These are phyloP conservation scores for Tachina fera DNA, from an alignment of 2,888 invertebrate species.

Conservation along the genomic window DNA sequence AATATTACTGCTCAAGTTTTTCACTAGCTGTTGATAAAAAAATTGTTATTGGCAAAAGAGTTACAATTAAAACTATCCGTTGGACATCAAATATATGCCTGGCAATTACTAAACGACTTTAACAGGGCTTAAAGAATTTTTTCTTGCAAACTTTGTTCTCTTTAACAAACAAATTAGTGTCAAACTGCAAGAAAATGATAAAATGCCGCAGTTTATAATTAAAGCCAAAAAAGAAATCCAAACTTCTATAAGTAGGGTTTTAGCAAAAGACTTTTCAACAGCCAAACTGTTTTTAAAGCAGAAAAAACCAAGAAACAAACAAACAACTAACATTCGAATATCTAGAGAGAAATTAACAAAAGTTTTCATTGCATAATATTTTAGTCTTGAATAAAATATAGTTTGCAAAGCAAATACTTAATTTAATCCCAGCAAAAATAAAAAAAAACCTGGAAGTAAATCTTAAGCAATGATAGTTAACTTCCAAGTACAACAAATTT, in stretches of 20 bases:
- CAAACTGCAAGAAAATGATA: slow-evolving; percentile 40
- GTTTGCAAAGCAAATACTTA: slow-evolving; percentile 15
- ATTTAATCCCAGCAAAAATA: slow-evolving; percentile 18
- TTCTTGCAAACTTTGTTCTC: neutral
- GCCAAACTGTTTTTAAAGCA: neutral
- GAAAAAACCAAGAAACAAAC: neutral
- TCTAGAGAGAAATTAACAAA: neutral
- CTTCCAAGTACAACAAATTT: too few species aligned
- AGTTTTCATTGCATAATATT: slow-evolving; percentile 4
- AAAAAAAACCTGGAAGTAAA: too few species aligned
- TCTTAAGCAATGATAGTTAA: too few species aligned
- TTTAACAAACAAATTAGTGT: neutral
- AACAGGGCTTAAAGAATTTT: slow-evolving; percentile 14
- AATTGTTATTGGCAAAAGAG: slow-evolving; percentile 5
- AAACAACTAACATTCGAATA: neutral
- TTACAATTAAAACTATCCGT: neutral
- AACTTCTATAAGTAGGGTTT: slow-evolving; percentile 54
- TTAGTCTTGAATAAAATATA: slow-evolving; percentile 4
- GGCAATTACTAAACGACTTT: slow-evolving; percentile 1
- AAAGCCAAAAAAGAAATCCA: neutral
- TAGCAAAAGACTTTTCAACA: neutral
- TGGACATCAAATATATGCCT: neutral
- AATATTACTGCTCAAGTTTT: neutral
- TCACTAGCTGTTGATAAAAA: neutral
- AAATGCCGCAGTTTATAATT: slow-evolving; percentile 21